Base-by-base conservation (phyloP, 1,140 invertebrate genomes). In the Homalodisca vitripennis region DNA sequence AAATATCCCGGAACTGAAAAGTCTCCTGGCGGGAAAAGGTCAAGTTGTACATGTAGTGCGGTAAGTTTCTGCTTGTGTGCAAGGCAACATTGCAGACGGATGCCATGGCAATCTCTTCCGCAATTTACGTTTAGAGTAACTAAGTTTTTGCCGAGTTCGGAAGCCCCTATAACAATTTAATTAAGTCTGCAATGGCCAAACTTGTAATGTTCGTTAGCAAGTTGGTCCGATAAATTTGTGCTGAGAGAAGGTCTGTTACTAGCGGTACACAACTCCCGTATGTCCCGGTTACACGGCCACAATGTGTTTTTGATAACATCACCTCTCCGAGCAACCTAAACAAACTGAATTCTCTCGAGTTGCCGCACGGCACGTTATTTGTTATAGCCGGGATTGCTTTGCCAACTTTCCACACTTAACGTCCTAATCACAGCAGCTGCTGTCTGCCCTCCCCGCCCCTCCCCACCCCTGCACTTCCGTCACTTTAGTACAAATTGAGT, bases 151-250 rank as follows among this genome's bases (percentile, higher is more conserved):
- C 55, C 55, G 13, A 22, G 24, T 10, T 60, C 24, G 24, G 55
- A 60, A 60, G 55, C 55, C 55, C 55, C 55, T 60, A 60, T 60
- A 60, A 60, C 55, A 27, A 60, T 60, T 60, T 60, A 60, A 60
- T 60, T 60, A 60, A 60, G 55, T 60, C 26, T 26, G 55, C 55
- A 60, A 60, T 60, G 55, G 55, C 22, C 22, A 60, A 60, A 60
- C 55, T 60, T 60, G 55, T 60, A 60, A 60, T 60, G 34, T 41
- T 41, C 34, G 55, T 60, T 27, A 24, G 55, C 29, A 60, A 60
- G 55, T 60, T 24, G 27, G 48, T 13, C 24, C 55, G 55, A 60
- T 60, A 60, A 60, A 60, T 60, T 60, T n/a, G 1, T 13, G 26
- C 3, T 17, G 34, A 41, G 34, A 41, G 17, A 41, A 6, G n/a